A percentile compares a stretch with the other conserved stretches of the same genome.
Conservation (phyloP, 2,113 vertebrate species). For the Nothobranchius furzeri region DNA sequence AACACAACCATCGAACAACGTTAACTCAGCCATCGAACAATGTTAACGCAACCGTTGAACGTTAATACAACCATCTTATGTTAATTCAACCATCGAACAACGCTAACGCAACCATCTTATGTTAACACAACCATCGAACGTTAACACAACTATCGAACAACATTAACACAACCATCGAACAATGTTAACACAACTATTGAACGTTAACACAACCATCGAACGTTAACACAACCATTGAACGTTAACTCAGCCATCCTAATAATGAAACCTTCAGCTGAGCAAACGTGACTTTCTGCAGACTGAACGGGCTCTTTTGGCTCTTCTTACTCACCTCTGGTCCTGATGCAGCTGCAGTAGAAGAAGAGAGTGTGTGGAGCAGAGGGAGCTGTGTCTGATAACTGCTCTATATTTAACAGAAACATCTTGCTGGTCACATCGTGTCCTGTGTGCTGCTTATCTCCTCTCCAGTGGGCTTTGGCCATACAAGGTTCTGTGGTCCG, state of each 20-base stretch:
- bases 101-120: neutral
- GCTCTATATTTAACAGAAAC: conserved; percentile 89
- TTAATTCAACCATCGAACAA: neutral
- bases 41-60: neutral
- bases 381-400: conserved; percentile 72
- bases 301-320: neutral
- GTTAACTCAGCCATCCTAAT: neutral
- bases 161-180: neutral
- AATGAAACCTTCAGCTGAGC: neutral
- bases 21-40: neutral
- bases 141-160: neutral
- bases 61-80: neutral
- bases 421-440: conserved; percentile 87
- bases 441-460: conserved; percentile 87
- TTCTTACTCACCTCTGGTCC: conserved; percentile 80
- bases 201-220: neutral
- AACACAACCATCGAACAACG: neutral
- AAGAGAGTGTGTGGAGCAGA: conserved; percentile 64
- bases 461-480: conserved; percentile 84
- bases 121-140: neutral
- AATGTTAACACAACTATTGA: neutral
- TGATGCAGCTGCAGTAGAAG: conserved; percentile 58
- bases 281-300: neutral
- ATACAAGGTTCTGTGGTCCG: conserved; percentile 91
- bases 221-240: neutral